phyloP scores from a whole-genome alignment of 1,140 invertebrate genomes.

The Brachionus manjavacas region DNA sequence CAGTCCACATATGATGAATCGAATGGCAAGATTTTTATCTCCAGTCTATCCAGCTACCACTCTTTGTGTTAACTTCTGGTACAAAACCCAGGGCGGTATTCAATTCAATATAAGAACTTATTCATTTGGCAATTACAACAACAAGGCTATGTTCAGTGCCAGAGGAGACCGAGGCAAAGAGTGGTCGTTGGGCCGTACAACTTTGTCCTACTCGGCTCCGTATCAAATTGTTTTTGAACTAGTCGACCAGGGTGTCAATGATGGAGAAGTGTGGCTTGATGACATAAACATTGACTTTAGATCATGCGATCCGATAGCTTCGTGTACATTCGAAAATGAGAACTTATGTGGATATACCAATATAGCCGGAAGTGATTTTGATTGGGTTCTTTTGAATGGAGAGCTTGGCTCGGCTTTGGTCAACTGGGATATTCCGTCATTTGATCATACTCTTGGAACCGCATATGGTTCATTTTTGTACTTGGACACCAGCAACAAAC shows the following conservation, averaged over 20 bases:
- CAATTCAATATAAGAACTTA: slow-evolving; percentile 22
- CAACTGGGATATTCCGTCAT: slow-evolving; percentile 45
- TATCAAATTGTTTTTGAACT: slow-evolving; percentile 41
- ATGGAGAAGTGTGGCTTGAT: slow-evolving; percentile 13
- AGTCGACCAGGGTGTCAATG: not conserved
- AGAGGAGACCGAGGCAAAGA: not conserved
- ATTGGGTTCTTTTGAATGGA: slow-evolving; percentile 28
- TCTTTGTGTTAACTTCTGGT: not conserved
- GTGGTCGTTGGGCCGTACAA: slow-evolving; percentile 21
- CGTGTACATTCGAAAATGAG: slow-evolving; percentile 34
- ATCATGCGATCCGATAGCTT: not conserved
- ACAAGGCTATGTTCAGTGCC: not conserved
- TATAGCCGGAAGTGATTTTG: not conserved
- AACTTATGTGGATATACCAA: not conserved
- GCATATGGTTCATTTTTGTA: not conserved
- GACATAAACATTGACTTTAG: not conserved
- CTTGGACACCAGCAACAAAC: not conserved
- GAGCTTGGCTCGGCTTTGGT: not conserved
- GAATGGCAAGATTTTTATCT: not conserved
- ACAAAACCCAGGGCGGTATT: not conserved
- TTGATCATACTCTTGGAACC: slow-evolving; percentile 42
- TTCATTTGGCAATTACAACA: slow-evolving; percentile 28
- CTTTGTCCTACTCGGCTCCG: not conserved
- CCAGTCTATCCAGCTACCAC: slow-evolving; percentile 5
- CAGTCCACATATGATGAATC: not conserved